Evolutionary conservation across 1,140 invertebrate genomes (phyloP).

Genomic region (Manduca sexta): DNA sequence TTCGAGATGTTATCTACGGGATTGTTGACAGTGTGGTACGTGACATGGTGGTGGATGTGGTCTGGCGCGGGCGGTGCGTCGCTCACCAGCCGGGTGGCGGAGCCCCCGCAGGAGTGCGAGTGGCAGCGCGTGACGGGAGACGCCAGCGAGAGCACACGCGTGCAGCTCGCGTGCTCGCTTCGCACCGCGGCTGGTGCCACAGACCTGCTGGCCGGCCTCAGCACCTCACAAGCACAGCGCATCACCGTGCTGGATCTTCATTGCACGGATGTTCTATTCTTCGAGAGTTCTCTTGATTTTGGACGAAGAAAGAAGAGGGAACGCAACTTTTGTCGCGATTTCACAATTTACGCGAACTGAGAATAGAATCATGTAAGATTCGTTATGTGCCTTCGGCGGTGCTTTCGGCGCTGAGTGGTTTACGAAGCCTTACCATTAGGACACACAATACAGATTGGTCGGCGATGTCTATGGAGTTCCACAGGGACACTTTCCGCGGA

Average conservation of each 20-base stretch:
- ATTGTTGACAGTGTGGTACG: slow-evolving; percentile 57
- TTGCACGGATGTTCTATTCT: slow-evolving; percentile 86
- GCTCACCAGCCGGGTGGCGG: slow-evolving; percentile 67
- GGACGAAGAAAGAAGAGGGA: slow-evolving; percentile 72
- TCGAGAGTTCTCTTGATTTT: slow-evolving; percentile 82
- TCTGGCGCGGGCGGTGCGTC: slow-evolving; percentile 46
- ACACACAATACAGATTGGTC: slow-evolving; percentile 89
- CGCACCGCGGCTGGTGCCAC: slow-evolving; percentile 82
- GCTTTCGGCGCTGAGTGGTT: slow-evolving; percentile 78
- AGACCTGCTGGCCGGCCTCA: slow-evolving; percentile 79
- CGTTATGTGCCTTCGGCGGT: slow-evolving; percentile 81
- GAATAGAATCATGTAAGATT: slow-evolving; percentile 87
- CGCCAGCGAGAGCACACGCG: slow-evolving; percentile 70
- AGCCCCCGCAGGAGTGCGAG: slow-evolving; percentile 79
- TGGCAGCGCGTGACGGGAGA: slow-evolving; percentile 76
- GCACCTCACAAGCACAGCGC: slow-evolving; percentile 78
- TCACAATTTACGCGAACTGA: slow-evolving; percentile 80
- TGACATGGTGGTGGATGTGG: slow-evolving; percentile 50
- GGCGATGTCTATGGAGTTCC: slow-evolving; percentile 83
- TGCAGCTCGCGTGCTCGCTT: slow-evolving; percentile 81
- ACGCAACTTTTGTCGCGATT: slow-evolving; percentile 80
- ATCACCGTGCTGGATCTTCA: slow-evolving; percentile 82
- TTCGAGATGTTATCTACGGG: slow-evolving; percentile 61
- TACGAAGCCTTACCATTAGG: slow-evolving; percentile 80
- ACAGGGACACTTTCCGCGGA: slow-evolving; percentile 80